These are phyloP conservation scores for Terebella lapidaria DNA, from an alignment of 2,888 invertebrate genomes.

Conservation along the genomic window DNA sequence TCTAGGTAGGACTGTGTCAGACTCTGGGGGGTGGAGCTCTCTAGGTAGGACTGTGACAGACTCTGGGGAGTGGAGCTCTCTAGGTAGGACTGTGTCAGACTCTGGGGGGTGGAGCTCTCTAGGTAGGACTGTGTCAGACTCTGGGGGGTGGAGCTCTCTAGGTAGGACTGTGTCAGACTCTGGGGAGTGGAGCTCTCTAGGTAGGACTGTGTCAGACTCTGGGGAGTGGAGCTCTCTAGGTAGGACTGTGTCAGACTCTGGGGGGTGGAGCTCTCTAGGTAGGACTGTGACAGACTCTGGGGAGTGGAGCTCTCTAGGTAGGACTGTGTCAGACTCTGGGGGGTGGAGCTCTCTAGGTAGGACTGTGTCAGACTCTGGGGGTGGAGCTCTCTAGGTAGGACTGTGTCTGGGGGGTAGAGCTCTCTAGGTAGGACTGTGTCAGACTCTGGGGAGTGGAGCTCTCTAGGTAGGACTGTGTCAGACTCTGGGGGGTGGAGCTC, in stretches of 20 bases:
- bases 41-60: conserved; percentile 40
- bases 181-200: conserved; percentile 29
- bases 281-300: too few relatives aligned
- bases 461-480: too few relatives aligned
- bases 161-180: conserved; percentile 25
- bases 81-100: conserved; percentile 23
- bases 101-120: conserved; percentile 29
- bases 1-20: too few relatives aligned
- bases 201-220: too few relatives aligned
- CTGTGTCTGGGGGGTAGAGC: conserved; percentile 27
- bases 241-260: conserved; percentile 28
- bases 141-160: too few relatives aligned
- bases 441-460: too few relatives aligned
- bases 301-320: too few relatives aligned
- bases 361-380: too few relatives aligned
- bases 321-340: conserved; percentile 28
- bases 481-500: conserved; percentile 27
- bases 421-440: conserved; percentile 36
- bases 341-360: conserved; percentile 32
- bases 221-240: too few relatives aligned
- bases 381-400: too few relatives aligned
- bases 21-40: conserved; percentile 27
- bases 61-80: too few relatives aligned
- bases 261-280: conserved; percentile 32
- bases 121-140: too few relatives aligned